phyloP scores from a whole-genome alignment of 2,113 vertebrate genomes.

The Galeopterus variegatus region DNA sequence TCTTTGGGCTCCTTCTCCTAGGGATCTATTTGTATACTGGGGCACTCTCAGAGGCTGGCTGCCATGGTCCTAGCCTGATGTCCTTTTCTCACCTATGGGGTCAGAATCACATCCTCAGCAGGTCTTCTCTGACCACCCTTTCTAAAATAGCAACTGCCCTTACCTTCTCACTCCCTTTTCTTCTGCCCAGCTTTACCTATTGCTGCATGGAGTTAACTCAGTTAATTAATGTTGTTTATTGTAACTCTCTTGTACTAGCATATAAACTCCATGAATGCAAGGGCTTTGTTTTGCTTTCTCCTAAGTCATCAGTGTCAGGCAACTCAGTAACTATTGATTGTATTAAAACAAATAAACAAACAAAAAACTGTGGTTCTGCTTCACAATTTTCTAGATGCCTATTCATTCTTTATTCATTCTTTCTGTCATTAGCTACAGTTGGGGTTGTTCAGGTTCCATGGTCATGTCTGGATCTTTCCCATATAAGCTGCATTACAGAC shows the following conservation, averaged over 20 bases:
- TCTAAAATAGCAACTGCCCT: background rate
- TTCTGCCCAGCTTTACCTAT: background rate
- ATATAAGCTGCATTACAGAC: background rate
- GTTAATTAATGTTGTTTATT: background rate
- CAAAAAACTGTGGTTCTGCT: background rate
- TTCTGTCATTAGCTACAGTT: background rate
- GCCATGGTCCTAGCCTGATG: background rate
- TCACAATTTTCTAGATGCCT: background rate
- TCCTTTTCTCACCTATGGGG: background rate
- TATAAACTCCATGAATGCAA: background rate
- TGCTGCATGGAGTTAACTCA: background rate
- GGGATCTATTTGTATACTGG: background rate
- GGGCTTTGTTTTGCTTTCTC: background rate
- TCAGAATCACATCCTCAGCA: background rate
- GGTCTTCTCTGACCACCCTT: background rate
- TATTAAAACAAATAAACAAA: background rate
- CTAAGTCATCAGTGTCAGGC: background rate
- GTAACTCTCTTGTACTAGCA: background rate
- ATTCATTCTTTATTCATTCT: background rate
- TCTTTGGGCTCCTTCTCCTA: background rate
- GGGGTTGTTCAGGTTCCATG: background rate
- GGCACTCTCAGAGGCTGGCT: background rate
- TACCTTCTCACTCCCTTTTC: background rate
- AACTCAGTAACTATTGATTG: background rate
- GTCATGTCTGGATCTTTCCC: background rate